phyloP scores from a whole-genome alignment of 2,113 vertebrate genomes.

The Chunga burmeisteri region DNA sequence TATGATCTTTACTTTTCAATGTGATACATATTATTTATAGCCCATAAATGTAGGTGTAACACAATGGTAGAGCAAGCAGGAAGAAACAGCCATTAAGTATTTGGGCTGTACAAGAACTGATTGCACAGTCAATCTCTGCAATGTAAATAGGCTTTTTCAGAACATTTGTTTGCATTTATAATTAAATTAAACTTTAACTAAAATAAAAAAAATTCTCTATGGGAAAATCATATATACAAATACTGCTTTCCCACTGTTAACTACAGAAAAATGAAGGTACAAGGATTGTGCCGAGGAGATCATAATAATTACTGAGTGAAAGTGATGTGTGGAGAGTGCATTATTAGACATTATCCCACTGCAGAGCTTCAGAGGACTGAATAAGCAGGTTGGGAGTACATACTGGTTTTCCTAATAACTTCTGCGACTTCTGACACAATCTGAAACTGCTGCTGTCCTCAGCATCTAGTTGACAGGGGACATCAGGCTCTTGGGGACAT shows the following conservation, averaged over 20 bases:
- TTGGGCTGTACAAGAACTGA: constrained; percentile 15
- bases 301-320: not conserved
- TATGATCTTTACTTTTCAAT: constrained; percentile 38
- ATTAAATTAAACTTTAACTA: constrained; percentile 40
- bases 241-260: not conserved
- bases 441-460: not conserved
- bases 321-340: not conserved
- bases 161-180: constrained; percentile 53
- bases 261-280: not conserved
- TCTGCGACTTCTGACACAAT: not conserved
- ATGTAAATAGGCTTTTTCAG: constrained; percentile 32
- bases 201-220: not conserved
- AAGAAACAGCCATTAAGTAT: not conserved
- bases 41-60: constrained; percentile 31
- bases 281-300: not conserved
- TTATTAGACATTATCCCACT: not conserved
- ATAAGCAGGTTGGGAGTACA: not conserved
- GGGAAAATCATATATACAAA: not conserved
- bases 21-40: constrained; percentile 34
- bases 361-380: not conserved
- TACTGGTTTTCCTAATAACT: not conserved
- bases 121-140: constrained; percentile 14
- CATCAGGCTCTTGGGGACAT: not conserved
- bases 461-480: not conserved
- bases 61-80: not conserved